phyloP scores from a whole-genome alignment of 2,888 invertebrate genomes.

The Listrodromus nycthemerus region DNA sequence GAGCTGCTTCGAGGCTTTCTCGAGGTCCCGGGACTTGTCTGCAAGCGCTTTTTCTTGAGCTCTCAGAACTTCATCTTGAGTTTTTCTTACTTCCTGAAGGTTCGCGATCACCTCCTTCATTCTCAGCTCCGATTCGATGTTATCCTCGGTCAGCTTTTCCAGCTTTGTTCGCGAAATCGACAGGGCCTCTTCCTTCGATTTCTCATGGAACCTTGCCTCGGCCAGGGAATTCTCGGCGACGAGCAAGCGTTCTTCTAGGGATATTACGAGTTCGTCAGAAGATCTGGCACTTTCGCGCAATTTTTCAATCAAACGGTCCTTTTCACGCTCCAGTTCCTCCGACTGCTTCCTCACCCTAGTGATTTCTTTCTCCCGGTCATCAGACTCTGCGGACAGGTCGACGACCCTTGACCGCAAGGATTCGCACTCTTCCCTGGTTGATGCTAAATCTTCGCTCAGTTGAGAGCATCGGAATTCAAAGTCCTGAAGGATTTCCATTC shows the following conservation, averaged over 20 bases:
- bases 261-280: constrained; percentile 41
- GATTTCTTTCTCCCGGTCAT: constrained; percentile 25
- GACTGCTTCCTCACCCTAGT: constrained; percentile 19
- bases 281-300: constrained; percentile 37
- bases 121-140: constrained; percentile 72
- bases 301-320: neutral
- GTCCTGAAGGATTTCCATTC: constrained; percentile 3
- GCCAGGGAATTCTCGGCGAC: constrained; percentile 63
- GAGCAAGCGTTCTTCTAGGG: constrained; percentile 59
- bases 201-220: constrained; percentile 66
- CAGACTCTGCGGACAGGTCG: constrained; percentile 22
- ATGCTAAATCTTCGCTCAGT: neutral
- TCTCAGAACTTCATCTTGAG: constrained; percentile 74
- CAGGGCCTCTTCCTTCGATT: constrained; percentile 72
- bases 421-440: constrained; percentile 13
- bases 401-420: constrained; percentile 22
- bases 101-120: constrained; percentile 76
- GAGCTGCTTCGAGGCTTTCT: constrained; percentile 66
- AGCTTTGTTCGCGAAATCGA: constrained; percentile 67
- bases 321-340: constrained; percentile 36
- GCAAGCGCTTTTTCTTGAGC: constrained; percentile 74
- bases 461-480: neutral
- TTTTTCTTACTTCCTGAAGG: constrained; percentile 74
- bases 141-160: constrained; percentile 69
- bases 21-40: constrained; percentile 70